These are phyloP conservation scores for Drosophila leonis DNA, from an alignment of 2,888 invertebrate genomes.

Conservation along the genomic window DNA sequence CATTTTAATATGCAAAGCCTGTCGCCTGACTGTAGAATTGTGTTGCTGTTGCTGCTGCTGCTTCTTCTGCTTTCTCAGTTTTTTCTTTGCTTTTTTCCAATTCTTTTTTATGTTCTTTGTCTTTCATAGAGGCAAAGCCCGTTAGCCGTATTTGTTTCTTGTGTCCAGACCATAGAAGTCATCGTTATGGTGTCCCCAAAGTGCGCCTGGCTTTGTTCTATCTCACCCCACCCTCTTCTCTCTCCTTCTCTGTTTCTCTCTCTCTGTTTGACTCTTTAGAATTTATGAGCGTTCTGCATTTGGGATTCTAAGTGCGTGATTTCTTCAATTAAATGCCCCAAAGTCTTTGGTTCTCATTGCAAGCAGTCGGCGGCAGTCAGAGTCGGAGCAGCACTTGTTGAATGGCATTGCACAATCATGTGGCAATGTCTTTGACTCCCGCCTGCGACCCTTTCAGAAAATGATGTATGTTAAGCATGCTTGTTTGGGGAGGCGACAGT, in stretches of 20 bases:
- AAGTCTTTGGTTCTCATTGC: constrained; percentile 42
- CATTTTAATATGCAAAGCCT: constrained; percentile 67
- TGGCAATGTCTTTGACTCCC: constrained; percentile 28
- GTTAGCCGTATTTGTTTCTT: constrained; percentile 61
- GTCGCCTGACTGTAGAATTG: constrained; percentile 49
- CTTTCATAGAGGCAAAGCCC: constrained; percentile 55
- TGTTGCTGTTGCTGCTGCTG: constrained; percentile 4
- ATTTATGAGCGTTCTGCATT: constrained; percentile 51
- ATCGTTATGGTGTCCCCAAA: constrained; percentile 43
- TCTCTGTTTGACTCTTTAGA: constrained; percentile 17
- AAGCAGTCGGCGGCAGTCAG: constrained; percentile 34
- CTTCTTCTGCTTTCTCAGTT: constrained; percentile 7
- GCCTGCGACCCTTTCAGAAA: constrained; percentile 1
- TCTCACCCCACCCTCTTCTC: not conserved
- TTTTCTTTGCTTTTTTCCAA: constrained; percentile 9
- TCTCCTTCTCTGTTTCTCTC: not conserved
- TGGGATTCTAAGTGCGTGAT: constrained; percentile 72
- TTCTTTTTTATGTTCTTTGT: constrained; percentile 27
- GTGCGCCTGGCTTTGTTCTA: constrained; percentile 47
- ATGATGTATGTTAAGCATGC: constrained; percentile 41
- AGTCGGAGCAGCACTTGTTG: constrained; percentile 43
- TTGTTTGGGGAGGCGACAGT: constrained; percentile 16
- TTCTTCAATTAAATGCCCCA: constrained; percentile 76
- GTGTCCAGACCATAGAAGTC: constrained; percentile 56
- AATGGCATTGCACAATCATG: constrained; percentile 63